Evolutionary conservation across 53 echinoderm and acorn worm species (phyloP).

Genomic region (Apostichopus leukothele): DNA sequence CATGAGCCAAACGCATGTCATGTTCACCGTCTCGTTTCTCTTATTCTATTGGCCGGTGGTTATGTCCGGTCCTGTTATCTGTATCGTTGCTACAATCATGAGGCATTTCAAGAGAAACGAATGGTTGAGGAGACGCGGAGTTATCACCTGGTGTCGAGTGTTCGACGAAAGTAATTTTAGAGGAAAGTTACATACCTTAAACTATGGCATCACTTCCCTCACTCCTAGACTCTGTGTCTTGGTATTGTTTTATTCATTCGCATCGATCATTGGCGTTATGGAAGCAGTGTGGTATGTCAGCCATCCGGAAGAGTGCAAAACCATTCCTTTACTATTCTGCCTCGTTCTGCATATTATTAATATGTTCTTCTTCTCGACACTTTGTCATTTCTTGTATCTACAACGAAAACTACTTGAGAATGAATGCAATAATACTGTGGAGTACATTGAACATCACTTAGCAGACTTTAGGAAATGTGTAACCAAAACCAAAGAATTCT

Average conservation of each 20-base stretch:
- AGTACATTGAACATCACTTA: background rate
- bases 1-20: too few relatives aligned
- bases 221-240: background rate
- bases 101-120: background rate
- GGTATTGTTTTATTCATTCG: background rate
- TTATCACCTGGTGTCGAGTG: background rate
- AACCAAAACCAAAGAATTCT: background rate
- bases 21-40: too few relatives aligned
- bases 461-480: background rate
- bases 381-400: slow-evolving; percentile 19
- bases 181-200: background rate
- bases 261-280: background rate
- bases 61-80: slow-evolving; percentile 3
- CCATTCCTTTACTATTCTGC: background rate
- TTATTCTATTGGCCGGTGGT: slow-evolving; percentile 20
- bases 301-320: background rate
- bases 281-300: background rate
- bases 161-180: background rate
- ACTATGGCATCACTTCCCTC: background rate
- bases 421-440: background rate
- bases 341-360: slow-evolving; percentile 3
- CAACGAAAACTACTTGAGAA: background rate
- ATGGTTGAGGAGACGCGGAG: background rate
- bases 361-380: slow-evolving; percentile 9
- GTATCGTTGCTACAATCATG: background rate